phyloP scores from a whole-genome alignment of 2,113 vertebrate species.

The Anarhynchus alexandrinus region DNA sequence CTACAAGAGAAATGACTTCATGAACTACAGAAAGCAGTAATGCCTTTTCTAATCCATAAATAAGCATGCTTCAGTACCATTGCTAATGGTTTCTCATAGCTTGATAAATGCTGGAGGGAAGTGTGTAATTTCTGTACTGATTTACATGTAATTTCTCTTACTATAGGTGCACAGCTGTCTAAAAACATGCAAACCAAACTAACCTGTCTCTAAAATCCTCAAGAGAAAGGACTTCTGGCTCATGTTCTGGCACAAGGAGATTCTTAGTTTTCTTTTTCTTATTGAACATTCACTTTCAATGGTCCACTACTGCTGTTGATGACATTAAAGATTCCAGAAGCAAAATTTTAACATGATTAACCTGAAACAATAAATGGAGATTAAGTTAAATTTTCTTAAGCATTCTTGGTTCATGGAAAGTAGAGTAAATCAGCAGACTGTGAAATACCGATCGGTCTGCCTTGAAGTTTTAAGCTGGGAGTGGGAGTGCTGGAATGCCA shows the following conservation, averaged over 20 bases:
- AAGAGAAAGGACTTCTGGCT: neutral
- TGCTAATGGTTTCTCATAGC: neutral
- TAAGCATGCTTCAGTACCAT: neutral
- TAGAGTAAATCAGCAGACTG: neutral
- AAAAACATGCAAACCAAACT: neutral
- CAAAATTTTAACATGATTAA: neutral
- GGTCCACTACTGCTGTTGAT: neutral
- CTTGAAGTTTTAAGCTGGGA: neutral
- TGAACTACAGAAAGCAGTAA: neutral
- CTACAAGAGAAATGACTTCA: neutral
- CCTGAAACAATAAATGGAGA: neutral
- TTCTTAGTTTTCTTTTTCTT: neutral
- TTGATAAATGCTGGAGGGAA: neutral
- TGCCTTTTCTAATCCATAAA: neutral
- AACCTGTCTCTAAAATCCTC: neutral
- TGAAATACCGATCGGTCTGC: neutral
- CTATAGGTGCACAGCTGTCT: neutral
- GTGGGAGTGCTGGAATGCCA: slow-evolving; percentile 38
- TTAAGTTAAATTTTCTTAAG: neutral
- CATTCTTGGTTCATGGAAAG: neutral
- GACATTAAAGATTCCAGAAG: neutral
- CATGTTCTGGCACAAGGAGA: neutral
- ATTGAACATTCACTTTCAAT: neutral
- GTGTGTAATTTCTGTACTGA: neutral
- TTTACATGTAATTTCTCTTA: neutral